These are phyloP conservation scores for Argyrosomus regius DNA, from an alignment of 2,797 vertebrate genomes.

Conservation along the genomic window DNA sequence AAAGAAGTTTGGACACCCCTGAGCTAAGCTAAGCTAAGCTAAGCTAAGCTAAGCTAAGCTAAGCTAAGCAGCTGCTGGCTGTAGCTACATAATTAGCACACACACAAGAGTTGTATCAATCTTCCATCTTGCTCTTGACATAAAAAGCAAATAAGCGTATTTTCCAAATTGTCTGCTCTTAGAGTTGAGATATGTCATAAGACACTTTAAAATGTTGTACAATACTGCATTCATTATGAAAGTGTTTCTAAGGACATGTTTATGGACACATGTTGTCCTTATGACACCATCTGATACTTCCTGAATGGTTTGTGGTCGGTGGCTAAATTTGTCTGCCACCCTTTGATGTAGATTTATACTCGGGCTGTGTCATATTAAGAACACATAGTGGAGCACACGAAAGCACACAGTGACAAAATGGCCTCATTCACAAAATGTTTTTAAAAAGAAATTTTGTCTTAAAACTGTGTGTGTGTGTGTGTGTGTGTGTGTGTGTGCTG, in stretches of 20 bases:
- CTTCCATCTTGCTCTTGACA: not conserved
- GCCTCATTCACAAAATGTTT: not conserved
- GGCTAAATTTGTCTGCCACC: conserved; percentile 42
- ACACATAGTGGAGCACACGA: conserved; percentile 10
- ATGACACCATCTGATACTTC: conserved; percentile 27
- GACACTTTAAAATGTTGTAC: not conserved
- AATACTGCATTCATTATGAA: not conserved
- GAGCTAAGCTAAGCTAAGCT: not conserved
- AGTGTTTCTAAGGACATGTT: not conserved
- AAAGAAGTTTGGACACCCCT: too few species aligned
- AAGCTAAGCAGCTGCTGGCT: not conserved
- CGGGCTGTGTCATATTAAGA: conserved; percentile 43
- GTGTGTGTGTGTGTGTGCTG: not conserved
- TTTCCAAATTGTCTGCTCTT: not conserved
- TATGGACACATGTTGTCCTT: conserved; percentile 33
- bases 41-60: not conserved
- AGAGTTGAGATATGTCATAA: too few species aligned
- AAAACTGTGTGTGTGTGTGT: too few species aligned
- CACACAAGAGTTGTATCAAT: not conserved
- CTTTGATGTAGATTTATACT: conserved; percentile 45
- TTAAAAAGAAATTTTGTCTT: too few species aligned
- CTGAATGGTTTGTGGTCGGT: conserved; percentile 18
- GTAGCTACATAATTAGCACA: not conserved
- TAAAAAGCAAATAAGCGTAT: not conserved
- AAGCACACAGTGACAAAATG: conserved; percentile 23